A percentile compares a stretch with the other conserved stretches of the same genome.
phyloP scores from a whole-genome alignment of 2,797 vertebrate species.

The Simalia tracyae region DNA sequence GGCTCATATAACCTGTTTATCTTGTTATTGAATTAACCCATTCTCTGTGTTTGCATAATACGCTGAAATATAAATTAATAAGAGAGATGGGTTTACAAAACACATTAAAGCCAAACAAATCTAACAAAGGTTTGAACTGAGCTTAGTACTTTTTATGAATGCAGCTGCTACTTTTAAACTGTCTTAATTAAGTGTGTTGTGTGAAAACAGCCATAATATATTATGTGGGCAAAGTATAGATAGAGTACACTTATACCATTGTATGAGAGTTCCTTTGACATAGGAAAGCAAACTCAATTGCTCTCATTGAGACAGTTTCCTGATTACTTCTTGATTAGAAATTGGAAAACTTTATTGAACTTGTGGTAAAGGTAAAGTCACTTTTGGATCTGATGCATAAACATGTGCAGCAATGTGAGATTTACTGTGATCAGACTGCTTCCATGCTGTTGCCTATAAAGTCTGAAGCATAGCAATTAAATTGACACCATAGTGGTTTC shows the following conservation, averaged over 20 bases:
- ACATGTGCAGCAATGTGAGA: not conserved
- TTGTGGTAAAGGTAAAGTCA: not conserved
- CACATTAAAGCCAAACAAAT: not conserved
- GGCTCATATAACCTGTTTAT: not conserved
- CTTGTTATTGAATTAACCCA: not conserved
- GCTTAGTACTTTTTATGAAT: not conserved
- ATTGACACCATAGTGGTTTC: not conserved
- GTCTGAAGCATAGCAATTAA: not conserved
- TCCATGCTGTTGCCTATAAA: not conserved
- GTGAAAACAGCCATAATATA: not conserved
- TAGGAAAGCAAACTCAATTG: not conserved
- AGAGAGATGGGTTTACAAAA: not conserved
- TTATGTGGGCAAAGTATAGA: not conserved
- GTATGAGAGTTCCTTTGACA: not conserved
- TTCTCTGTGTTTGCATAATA: not conserved
- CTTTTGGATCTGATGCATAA: not conserved
- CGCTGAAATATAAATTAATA: not conserved
- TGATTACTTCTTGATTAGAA: not conserved
- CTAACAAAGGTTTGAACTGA: not conserved
- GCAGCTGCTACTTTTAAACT: not conserved
- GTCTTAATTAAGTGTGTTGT: too few relatives aligned
- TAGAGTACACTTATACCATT: not conserved
- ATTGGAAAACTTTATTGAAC: not conserved
- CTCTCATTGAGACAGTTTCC: not conserved
- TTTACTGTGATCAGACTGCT: not conserved